A percentile compares a stretch with the other conserved stretches of the same genome.
Evolutionary conservation across 2,797 vertebrate species (phyloP).

Genomic region (Sebastes nivosus): DNA sequence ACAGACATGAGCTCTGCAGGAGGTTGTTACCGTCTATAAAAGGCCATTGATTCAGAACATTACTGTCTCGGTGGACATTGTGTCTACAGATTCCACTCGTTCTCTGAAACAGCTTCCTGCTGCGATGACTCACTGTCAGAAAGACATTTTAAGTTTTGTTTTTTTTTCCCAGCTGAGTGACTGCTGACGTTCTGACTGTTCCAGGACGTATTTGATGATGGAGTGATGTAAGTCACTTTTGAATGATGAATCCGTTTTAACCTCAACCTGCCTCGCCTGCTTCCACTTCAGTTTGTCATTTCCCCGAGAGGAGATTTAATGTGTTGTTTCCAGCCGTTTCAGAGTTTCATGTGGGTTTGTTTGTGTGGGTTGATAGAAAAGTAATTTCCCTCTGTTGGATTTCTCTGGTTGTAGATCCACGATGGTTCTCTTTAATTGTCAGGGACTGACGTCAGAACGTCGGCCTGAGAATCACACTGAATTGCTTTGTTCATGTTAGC

Average conservation of each 20-base stretch:
- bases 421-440: background rate
- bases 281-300: constrained; percentile 1
- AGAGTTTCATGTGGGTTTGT: no score
- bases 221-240: background rate
- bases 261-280: background rate
- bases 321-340: background rate
- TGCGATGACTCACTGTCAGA: background rate
- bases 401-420: background rate
- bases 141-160: background rate
- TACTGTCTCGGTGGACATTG: constrained; percentile 1
- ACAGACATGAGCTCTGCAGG: constrained; percentile 1
- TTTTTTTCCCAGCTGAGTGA: background rate
- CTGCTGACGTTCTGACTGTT: background rate
- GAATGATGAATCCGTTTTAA: background rate
- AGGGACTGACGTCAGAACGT: background rate
- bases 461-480: background rate
- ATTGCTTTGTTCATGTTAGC: background rate
- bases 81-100: background rate
- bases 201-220: background rate
- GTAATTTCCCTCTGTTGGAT: background rate
- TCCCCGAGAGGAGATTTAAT: background rate
- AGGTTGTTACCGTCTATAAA: constrained; percentile 4
- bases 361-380: background rate
- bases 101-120: background rate
- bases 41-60: constrained; percentile 26